Evolutionary conservation across 2,797 vertebrate species (phyloP), one percentile per base, ranked within the genome.

Genomic region (Argentina silus): DNA sequence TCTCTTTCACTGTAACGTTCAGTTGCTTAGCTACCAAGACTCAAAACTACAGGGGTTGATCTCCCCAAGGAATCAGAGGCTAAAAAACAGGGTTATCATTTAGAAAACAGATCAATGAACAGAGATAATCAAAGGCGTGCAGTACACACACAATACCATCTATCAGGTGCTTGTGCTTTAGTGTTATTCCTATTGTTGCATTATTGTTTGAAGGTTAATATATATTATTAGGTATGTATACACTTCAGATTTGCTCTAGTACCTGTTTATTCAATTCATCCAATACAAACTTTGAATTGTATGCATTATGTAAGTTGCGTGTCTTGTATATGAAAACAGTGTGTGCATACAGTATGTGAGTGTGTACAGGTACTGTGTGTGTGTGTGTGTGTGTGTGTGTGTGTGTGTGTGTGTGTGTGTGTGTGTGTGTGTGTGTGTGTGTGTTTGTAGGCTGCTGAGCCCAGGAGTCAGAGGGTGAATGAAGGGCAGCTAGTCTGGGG

Each of bases 11-110:
- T 91, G 90, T 93, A 93, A 89, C 88, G 83, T 89, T 90, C 91
- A 92, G 94, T 94, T 94, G 94, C 94, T 93, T 91, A 92, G 94
- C 87, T 94, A 95, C 94, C 86, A 88, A 90, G 86, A 86, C 91
- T 79, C 89, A 92, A 88, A 91, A 90, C 88, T 90, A 86, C 85
- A 91, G 87, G 59, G 74, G 90, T 85, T 87, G 80, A 84, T 87
- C 84, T 88, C 84, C 80, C 79, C 88, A 84, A 79, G 89, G 89
- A 92, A 88, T 89, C 80, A 80, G 87, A 73, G 78, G 68, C 14
- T 12, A 48, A 85, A 88, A 86, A 84, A 80, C 78, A 45, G 17
- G 75, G 62, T 68, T 75, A 83, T 90, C 83, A 88, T 86, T 89
- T 79, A 84, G 80, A 80, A 81, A 82, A 43, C 59, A 55, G 74